Base-by-base conservation (phyloP, 2,113 vertebrate species). In the Poecile atricapillus region DNA sequence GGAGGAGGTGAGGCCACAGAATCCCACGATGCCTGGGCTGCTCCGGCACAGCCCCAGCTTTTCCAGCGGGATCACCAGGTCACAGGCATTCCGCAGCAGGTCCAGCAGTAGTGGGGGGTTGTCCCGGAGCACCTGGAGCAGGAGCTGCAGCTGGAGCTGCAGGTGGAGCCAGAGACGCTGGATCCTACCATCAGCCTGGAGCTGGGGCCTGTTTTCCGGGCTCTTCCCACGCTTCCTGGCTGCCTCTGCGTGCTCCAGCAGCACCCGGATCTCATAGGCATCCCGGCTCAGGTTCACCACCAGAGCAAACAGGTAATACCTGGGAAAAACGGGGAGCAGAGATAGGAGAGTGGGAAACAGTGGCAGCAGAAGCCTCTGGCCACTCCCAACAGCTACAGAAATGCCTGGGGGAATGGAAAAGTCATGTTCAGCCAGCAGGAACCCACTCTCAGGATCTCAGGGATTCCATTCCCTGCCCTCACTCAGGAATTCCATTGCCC, bases 271-370 rank as follows among this genome's bases (percentile, higher is more conserved):
- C 97, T 99, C 99, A 1, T 99, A 99, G 74, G 97, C 97, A 1
- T 99, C 99, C 5, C 99, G 97, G 73, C 98, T 99, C 90, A 99
- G 98, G 96, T 98, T 99, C 83, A 99, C 98, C 87, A 99, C 98
- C 65, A 99, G 98, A 1, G 99, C 97, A 12, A 99, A 99, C 30
- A 99, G 98, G 93, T 99, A 99, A 87, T 99, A 99, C 95, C 99
- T 99, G 96, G 95, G 8, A 30, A 87, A 21, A 30, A 31, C 17
- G 31, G 27, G 39, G 25, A 33, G 8, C 4, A 3, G 13, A 6
- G 15, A 24, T 4, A 24, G 50, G 10, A 50, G 13, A 35, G 13
- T 1, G 21, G 30, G 30, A 6, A 43, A 39, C 7, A 5, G 17
- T 1, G 22, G 9, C 37, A 44, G 83, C 20, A 59, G 25, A 3